Conservation (phyloP, 2,888 invertebrate species). For the Cantharis rustica region DNA sequence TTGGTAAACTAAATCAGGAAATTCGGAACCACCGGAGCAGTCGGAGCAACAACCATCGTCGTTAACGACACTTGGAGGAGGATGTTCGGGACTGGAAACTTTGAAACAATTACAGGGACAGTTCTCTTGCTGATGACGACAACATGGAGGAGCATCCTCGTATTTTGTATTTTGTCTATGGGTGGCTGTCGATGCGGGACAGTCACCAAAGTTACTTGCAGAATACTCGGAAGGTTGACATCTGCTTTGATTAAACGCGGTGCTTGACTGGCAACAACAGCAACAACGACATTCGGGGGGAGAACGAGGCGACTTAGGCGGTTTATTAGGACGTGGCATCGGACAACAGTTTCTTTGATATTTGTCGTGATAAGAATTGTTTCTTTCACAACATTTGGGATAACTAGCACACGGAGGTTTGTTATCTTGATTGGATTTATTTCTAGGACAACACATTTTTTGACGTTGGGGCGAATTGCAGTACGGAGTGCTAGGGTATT, state of each 20-base stretch:
- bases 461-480: background rate
- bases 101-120: conserved; percentile 3
- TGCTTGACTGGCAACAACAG: background rate
- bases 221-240: background rate
- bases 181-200: background rate
- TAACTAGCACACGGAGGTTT: background rate
- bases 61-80: conserved; percentile 16
- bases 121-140: background rate
- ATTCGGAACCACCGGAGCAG: conserved; percentile 31
- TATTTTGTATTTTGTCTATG: background rate
- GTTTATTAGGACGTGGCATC: background rate
- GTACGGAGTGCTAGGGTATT: background rate
- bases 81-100: background rate
- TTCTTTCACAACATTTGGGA: background rate
- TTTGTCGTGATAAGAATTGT: background rate
- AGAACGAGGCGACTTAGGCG: background rate
- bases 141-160: background rate
- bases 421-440: background rate
- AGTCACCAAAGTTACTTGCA: background rate
- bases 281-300: background rate
- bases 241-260: background rate
- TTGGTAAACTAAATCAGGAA: conserved; percentile 49
- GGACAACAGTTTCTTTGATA: background rate
- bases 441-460: background rate
- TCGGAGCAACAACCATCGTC: conserved; percentile 34